A percentile compares a stretch with the other conserved stretches of the same genome.
Evolutionary conservation across 2,113 vertebrate genomes (phyloP).

Genomic region (Pachypanchax playfairii): DNA sequence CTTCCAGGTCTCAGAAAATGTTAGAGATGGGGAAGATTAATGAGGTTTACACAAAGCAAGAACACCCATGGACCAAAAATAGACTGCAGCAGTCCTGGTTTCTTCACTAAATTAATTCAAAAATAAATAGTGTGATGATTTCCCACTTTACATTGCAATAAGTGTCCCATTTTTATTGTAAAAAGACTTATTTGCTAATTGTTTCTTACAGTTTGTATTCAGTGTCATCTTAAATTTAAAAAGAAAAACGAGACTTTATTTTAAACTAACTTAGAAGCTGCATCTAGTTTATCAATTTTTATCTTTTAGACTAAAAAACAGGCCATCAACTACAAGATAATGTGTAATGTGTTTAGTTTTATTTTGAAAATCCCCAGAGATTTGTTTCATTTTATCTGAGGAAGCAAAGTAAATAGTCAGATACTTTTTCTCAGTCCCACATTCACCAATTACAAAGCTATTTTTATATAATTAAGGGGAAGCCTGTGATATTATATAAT

Average conservation of each 20-base stretch:
- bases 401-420: neutral
- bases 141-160: neutral
- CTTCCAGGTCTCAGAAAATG: neutral
- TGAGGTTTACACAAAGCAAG: neutral
- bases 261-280: too few species aligned
- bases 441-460: neutral
- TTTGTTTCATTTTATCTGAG: too few species aligned
- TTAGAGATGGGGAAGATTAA: neutral
- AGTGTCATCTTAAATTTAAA: neutral
- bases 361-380: too few species aligned
- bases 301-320: too few species aligned
- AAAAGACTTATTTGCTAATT: neutral
- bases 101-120: neutral
- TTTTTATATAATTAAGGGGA: neutral
- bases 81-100: neutral
- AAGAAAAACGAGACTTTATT: too few species aligned
- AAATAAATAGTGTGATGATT: constrained; percentile 11
- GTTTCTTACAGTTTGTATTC: neutral
- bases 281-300: too few species aligned
- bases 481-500: neutral
- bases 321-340: too few species aligned
- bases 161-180: neutral
- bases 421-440: neutral
- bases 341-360: too few species aligned
- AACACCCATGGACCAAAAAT: neutral